A percentile compares a stretch with the other conserved stretches of the same genome.
Evolutionary conservation across 2,888 invertebrate genomes (phyloP).

Genomic region (Lepidonotus clava): DNA sequence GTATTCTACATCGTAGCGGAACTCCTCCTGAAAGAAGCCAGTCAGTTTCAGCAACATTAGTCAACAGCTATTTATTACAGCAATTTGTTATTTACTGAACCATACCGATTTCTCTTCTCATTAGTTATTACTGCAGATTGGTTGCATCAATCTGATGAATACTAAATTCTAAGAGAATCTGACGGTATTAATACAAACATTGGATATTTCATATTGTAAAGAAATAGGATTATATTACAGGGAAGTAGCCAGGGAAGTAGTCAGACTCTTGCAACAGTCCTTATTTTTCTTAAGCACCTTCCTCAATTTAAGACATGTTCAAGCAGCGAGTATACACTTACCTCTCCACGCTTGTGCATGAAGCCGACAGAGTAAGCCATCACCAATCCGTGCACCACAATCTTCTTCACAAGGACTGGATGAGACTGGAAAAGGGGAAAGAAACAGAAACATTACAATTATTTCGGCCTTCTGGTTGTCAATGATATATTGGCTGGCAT

Average conservation of each 20-base stretch:
- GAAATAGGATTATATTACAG: no score
- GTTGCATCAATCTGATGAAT: no score
- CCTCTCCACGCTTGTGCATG: constrained; percentile 21
- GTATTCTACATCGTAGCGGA: constrained; percentile 18
- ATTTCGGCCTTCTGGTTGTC: no score
- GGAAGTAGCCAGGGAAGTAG: no score
- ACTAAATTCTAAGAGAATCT: no score
- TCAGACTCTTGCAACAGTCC: no score
- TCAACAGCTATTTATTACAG: neutral
- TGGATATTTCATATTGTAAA: no score
- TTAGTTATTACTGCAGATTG: no score
- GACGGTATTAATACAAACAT: no score
- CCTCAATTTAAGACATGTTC: neutral
- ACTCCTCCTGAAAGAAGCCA: neutral
- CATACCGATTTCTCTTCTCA: neutral
- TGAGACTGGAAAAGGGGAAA: neutral
- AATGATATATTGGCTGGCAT: no score
- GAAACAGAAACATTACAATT: no score
- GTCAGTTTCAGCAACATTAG: neutral
- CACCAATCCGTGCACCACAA: neutral
- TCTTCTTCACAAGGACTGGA: constrained; percentile 32
- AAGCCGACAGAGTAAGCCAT: neutral
- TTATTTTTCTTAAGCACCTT: neutral
- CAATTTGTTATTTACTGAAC: neutral
- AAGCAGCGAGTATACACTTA: neutral